Evolutionary conservation across 2,113 vertebrate species (phyloP).

Genomic region (Orcinus orca): DNA sequence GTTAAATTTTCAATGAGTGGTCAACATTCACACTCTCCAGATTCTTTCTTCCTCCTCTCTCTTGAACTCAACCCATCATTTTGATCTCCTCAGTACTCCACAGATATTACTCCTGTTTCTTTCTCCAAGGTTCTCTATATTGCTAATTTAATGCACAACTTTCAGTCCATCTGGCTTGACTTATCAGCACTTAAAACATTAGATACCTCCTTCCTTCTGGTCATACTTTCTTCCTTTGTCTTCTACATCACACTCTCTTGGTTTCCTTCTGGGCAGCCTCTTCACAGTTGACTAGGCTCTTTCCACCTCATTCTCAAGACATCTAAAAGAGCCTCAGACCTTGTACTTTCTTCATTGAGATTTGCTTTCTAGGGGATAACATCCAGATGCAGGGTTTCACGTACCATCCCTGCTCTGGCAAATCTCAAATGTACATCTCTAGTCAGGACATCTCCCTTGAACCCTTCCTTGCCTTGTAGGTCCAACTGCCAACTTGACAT

Average conservation of each 20-base stretch:
- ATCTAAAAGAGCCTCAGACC: not conserved
- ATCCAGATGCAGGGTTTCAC: not conserved
- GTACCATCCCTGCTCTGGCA: accelerated
- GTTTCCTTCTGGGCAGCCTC: not conserved
- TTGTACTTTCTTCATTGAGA: not conserved
- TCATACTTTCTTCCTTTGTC: not conserved
- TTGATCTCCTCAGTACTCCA: not conserved
- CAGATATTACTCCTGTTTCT: not conserved
- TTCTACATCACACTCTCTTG: not conserved
- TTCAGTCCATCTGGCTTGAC: not conserved
- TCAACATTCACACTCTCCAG: not conserved
- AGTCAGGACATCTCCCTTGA: not conserved
- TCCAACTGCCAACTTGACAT: not conserved
- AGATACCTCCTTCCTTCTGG: not conserved
- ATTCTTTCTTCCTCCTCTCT: not conserved
- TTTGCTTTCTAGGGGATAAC: not conserved
- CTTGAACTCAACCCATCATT: not conserved
- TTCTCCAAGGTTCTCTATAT: not conserved
- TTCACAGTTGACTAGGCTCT: not conserved
- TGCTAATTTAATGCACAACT: not conserved
- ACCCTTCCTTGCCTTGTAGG: not conserved
- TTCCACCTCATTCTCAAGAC: not conserved
- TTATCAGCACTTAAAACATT: not conserved
- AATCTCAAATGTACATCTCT: not conserved
- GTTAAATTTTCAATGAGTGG: not conserved